phyloP scores from a whole-genome alignment of 1,140 invertebrate species.

The Asobara japonica region DNA sequence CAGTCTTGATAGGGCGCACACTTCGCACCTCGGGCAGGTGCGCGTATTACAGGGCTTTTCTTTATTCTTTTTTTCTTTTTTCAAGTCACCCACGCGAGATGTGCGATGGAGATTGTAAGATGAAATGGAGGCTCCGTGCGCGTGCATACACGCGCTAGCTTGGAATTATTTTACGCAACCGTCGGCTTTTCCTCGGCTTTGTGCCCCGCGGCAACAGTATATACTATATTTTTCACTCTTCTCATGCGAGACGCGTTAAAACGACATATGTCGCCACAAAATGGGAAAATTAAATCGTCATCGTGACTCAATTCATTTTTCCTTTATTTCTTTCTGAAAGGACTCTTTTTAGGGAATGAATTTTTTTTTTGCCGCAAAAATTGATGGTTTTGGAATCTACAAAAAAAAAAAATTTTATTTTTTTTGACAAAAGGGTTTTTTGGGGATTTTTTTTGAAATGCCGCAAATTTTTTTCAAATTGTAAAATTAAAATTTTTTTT shows the following conservation, averaged over 20 bases:
- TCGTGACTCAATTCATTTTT: constrained; percentile 23
- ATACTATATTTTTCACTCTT: constrained; percentile 19
- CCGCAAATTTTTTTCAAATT: no score
- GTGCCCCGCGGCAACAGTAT: background rate
- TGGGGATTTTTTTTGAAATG: no score
- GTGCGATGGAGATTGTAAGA: constrained; percentile 2
- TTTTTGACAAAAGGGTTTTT: no score
- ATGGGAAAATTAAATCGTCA: constrained; percentile 24
- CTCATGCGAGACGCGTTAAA: background rate
- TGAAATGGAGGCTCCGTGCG: constrained; percentile 1
- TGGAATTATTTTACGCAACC: constrained; percentile 35
- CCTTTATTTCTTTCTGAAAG: constrained; percentile 1
- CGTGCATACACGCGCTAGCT: constrained; percentile 25
- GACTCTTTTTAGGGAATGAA: background rate
- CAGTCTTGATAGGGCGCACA: constrained; percentile 27
- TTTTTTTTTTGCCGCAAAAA: no score
- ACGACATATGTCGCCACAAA: constrained; percentile 28
- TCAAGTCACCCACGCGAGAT: constrained; percentile 35
- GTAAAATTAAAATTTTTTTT: no score
- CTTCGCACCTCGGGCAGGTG: constrained; percentile 40
- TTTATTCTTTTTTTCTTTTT: constrained; percentile 31
- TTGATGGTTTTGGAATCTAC: no score
- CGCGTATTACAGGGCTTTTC: constrained; percentile 15
- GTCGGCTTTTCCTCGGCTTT: background rate
- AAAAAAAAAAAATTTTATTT: no score